Evolutionary conservation across 2,113 vertebrate species (phyloP), one percentile per base, ranked within the genome.

Genomic region (Rhabdomys dilectus): DNA sequence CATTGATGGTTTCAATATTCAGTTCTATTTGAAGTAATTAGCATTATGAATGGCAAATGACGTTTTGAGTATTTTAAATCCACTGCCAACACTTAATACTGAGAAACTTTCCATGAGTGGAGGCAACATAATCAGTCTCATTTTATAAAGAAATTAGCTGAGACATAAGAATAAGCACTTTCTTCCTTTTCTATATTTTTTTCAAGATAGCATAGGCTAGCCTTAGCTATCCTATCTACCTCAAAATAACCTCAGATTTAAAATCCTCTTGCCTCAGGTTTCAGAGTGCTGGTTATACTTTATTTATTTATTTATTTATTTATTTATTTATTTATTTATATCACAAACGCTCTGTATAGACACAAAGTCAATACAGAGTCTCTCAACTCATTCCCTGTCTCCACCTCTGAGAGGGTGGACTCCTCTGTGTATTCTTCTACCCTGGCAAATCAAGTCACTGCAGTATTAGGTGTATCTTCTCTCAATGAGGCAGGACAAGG

Each of bases 11-110:
- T 15, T 39, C 58, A n/a, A 7, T 22, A 53, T 45, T 75, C 58
- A 39, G 3, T 91, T 87, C 68, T 85, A 45, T 82, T 48, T 6
- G 62, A 31, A 21, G 82, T 53, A 70, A 51, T 85, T 76, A 72
- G 42, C 48, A 24, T 75, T 88, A 36, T 85, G 62, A 93, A 70
- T 12, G 81, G 58, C 19, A 60, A 22, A 60, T 60, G 58, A 60
- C 21, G 22, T 94, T 88, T 76, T 85, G 70, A 95, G 29, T 31
- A 39, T 36, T 89, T 66, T 70, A 93, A 75, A 91, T 78, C 34
- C 81, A 29, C 62, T 42, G 36, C 15, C 39, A 22, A 91, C 68
- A 88, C 93, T 92, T 64, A 88, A 51, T 78, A 81, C 62, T 62
- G 90, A 62, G 53, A 48, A 91, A 95, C 45, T 39, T 9, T 70